Evolutionary conservation across 2,797 vertebrate genomes (phyloP).

Genomic region (Acipenser transmontanus): DNA sequence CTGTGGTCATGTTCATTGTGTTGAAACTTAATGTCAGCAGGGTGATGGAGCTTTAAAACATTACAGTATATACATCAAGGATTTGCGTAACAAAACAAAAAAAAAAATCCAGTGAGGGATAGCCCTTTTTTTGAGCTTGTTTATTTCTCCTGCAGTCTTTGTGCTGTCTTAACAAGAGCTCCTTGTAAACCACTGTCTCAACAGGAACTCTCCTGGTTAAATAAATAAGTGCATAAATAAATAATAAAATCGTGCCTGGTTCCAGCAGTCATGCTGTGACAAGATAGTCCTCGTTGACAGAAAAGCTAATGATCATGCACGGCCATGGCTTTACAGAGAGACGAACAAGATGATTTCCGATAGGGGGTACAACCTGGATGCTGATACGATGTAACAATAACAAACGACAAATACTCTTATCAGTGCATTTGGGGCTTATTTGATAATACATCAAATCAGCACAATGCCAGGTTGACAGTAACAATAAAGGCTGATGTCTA

Average conservation of each 20-base stretch:
- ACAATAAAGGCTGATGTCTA: neutral
- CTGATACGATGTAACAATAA: constrained; percentile 8
- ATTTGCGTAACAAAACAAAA: too few relatives aligned
- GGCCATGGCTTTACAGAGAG: neutral
- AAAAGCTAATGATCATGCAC: constrained; percentile 1
- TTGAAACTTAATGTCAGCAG: too few relatives aligned
- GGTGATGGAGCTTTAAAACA: too few relatives aligned
- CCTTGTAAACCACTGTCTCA: too few relatives aligned
- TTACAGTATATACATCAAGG: too few relatives aligned
- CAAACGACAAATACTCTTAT: neutral
- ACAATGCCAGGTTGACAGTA: neutral
- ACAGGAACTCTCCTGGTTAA: too few relatives aligned
- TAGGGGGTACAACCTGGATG: constrained; percentile 9
- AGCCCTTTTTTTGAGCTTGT: too few relatives aligned
- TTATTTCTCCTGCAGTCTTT: too few relatives aligned
- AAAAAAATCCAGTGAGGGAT: too few relatives aligned
- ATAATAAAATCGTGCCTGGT: neutral
- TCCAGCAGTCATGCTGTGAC: neutral
- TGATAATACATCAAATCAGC: neutral
- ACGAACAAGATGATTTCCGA: neutral
- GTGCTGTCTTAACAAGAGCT: too few relatives aligned
- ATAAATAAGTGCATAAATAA: too few relatives aligned
- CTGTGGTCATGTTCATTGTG: too few relatives aligned
- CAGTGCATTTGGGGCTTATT: neutral
- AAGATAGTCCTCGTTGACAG: neutral